Percentiles rank a stretch among this genome's conserved stretches.
These are phyloP conservation scores for Schizaphis graminum DNA, from an alignment of 2,888 invertebrate species.

Conservation along the genomic window DNA sequence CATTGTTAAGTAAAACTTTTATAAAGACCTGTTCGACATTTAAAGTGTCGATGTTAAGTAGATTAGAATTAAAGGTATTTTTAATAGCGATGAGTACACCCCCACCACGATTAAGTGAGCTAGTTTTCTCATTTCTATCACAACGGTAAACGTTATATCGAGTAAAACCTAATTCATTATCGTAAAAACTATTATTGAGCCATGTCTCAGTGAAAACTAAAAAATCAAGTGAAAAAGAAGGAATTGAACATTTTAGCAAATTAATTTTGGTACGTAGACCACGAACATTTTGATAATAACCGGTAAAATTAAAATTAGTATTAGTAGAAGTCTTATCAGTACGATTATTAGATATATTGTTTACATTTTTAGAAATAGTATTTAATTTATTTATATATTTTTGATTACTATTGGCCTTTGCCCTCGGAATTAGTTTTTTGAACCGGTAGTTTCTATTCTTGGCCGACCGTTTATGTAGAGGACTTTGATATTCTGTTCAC, in stretches of 20 bases:
- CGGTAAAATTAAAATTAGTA: no score
- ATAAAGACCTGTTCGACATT: background rate
- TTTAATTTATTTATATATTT: no score
- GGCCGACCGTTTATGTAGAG: no score
- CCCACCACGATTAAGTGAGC: background rate
- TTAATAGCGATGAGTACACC: background rate
- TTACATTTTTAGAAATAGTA: no score
- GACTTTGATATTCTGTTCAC: no score
- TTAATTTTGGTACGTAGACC: background rate
- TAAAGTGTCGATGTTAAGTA: slow-evolving; percentile 3
- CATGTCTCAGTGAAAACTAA: background rate
- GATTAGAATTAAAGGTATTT: background rate
- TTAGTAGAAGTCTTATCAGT: no score
- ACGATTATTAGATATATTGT: no score
- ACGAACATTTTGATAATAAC: no score
- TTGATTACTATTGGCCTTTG: no score
- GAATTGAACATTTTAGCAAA: background rate
- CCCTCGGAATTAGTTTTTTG: no score
- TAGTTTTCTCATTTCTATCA: slow-evolving; percentile 16
- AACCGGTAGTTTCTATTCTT: no score
- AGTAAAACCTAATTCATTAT: background rate
- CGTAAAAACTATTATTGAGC: background rate
- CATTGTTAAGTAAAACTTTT: no score
- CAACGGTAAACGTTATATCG: background rate
- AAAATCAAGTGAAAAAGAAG: background rate